Base-by-base conservation (phyloP, 2,888 invertebrate genomes). In the Tiliacea aurago region DNA sequence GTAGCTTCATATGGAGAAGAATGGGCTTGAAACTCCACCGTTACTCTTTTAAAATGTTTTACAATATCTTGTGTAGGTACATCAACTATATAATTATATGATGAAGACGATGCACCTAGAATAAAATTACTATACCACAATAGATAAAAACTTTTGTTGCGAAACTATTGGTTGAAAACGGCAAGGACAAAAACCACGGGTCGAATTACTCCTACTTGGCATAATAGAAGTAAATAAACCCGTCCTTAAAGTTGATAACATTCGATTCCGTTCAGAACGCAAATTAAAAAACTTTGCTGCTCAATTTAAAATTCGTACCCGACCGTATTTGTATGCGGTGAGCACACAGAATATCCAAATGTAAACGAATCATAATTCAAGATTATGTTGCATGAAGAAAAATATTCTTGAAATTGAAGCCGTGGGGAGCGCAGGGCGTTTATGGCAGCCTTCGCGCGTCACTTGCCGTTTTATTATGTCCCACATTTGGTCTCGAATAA, bases 401-500 rank as follows among this genome's bases (percentile, higher is more conserved):
- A 81, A 84, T 86, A 82, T 84, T 83, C 66, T 76, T 73, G 77
- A 82, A 86, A 86, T 86, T 86, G 86, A 78, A 86, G 83, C 75
- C 69, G 80, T 78, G 70, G 70, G 72, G 77, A 79, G 63, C 75
- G 76, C 66, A 78, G 76, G 73, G 78, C 83, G 84, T 88, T 87
- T 87, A 89, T 86, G 78, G 84, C 81, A 84, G 70, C 84, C 84
- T 84, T 81, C 76, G 70, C 83, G 80, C 81, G 85, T 85, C 85
- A 84, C 86, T 87, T 86, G 85, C 79, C 87, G 80, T 88, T 89
- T 90, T 86, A 87, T 86, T 84, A 81, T 78, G 87, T 86, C 76
- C 85, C 88, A 89, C 88, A 88, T 90, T 90, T 87, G 86, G 89
- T 84, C 85, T 83, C 88, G 76, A 85, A 89, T 90, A 90, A 89